Base-by-base conservation (phyloP, 1,140 invertebrate genomes). In the Ctenoplectra terminalis region DNA sequence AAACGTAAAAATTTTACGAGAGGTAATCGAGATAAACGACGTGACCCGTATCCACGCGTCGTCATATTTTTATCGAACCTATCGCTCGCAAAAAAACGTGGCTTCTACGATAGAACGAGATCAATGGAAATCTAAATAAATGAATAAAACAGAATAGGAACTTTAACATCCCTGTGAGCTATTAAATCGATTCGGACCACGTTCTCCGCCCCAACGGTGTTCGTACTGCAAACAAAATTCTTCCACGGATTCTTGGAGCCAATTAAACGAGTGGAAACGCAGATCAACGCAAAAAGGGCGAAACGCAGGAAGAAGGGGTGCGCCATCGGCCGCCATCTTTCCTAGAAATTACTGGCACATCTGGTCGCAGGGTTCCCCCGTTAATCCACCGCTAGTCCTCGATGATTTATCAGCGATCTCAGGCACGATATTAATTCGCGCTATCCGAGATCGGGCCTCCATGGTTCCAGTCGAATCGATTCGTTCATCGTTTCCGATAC, bases 341-440 rank as follows among this genome's bases (percentile, higher is more conserved):
- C 76, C 43, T 43, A 72, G 83, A 85, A 86, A 83, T 67, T 64
- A 76, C 75, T 72, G 69, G 82, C 84, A 86, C 88, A 89, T 89
- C 83, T 77, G 77, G 64, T 56, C 54, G 15, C n/a, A 17, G 52
- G 63, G 37, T 67, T 43, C 52, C 54, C 72, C 17, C 71, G 46
- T 71, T 69, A 71, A 64, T 76, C 76, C 75, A 26, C 11, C 74
- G 29, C 43, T 61, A 83, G 66, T 48, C 63, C 46, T 23, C 64
- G 58, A 84, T 74, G 67, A 81, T 60, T 78, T 72, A 79, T 71
- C 74, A 79, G 34, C 80, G 63, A 73, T 63, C 48, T 31, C n/a
- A 34, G 20, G 31, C 37, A 5, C 26, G n/a, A 71, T 81, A 69
- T 70, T 69, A 77, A 78, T 82, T 77, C 66, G 29, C 54, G n/a